Evolutionary conservation across 2,113 vertebrate genomes (phyloP).

Genomic region (Columba janthina): DNA sequence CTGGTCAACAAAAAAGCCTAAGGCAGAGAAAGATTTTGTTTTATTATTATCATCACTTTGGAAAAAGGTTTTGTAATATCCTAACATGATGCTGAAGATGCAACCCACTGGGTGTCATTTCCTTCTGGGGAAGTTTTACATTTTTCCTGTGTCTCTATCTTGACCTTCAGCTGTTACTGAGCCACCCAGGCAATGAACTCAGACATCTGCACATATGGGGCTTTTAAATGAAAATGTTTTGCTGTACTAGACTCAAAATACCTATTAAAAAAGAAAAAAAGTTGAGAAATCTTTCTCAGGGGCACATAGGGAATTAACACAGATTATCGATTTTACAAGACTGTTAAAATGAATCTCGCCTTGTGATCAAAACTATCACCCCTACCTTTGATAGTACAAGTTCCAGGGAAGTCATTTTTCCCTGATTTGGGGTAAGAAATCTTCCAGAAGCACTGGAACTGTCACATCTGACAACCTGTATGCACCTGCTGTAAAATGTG

Average conservation of each 20-base stretch:
- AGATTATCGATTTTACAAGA: background rate
- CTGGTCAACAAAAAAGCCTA: background rate
- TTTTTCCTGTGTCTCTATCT: background rate
- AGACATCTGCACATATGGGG: background rate
- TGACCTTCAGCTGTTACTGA: background rate
- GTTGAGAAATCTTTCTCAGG: background rate
- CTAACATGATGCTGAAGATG: background rate
- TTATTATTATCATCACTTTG: background rate
- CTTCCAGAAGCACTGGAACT: background rate
- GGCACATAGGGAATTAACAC: background rate
- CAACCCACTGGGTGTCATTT: fast-evolving
- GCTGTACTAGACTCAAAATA: background rate
- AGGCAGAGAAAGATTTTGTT: background rate
- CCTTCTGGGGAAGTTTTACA: background rate
- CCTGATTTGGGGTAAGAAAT: background rate
- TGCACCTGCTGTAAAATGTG: background rate
- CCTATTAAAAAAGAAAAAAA: background rate
- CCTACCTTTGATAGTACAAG: background rate
- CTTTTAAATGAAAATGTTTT: background rate
- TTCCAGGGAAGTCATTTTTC: background rate
- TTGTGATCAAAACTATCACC: background rate
- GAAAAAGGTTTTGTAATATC: background rate
- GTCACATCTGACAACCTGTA: background rate
- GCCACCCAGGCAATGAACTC: background rate
- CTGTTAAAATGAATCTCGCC: background rate